A percentile compares a stretch with the other conserved stretches of the same genome.
Conservation (phyloP, 2,113 vertebrate species). For the Tenebrosternarchus preto region DNA sequence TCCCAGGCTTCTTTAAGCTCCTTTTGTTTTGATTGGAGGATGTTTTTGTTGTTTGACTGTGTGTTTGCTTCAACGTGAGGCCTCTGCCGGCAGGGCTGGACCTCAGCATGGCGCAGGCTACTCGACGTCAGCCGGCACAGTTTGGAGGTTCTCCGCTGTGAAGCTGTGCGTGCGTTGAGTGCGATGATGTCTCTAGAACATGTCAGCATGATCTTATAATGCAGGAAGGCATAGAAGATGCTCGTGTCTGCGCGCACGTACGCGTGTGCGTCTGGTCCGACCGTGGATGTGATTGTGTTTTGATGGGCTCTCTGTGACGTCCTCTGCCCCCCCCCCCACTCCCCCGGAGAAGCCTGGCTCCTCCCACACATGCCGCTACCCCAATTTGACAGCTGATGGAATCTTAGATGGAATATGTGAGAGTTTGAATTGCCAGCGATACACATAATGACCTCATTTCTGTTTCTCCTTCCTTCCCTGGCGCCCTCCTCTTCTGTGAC, state of each 20-base stretch:
- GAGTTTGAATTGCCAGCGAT: constrained; percentile 71
- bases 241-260: constrained; percentile 49
- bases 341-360: constrained; percentile 71
- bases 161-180: too few relatives aligned
- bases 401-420: constrained; percentile 72
- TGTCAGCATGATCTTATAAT: too few relatives aligned
- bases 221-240: background rate
- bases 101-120: too few relatives aligned
- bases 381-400: constrained; percentile 78
- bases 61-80: background rate
- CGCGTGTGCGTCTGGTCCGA: constrained; percentile 59
- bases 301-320: constrained; percentile 73
- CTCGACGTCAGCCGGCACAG: too few relatives aligned
- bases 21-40: too few relatives aligned
- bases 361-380: constrained; percentile 58
- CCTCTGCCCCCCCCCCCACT: constrained; percentile 64
- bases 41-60: background rate
- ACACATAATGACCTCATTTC: constrained; percentile 75
- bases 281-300: constrained; percentile 74
- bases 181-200: too few relatives aligned
- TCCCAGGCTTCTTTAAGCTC: background rate
- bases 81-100: too few relatives aligned
- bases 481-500: constrained; percentile 45
- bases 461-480: constrained; percentile 58
- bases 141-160: too few relatives aligned